phyloP scores from a whole-genome alignment of 1,140 invertebrate genomes.

The Drosophila orena region DNA sequence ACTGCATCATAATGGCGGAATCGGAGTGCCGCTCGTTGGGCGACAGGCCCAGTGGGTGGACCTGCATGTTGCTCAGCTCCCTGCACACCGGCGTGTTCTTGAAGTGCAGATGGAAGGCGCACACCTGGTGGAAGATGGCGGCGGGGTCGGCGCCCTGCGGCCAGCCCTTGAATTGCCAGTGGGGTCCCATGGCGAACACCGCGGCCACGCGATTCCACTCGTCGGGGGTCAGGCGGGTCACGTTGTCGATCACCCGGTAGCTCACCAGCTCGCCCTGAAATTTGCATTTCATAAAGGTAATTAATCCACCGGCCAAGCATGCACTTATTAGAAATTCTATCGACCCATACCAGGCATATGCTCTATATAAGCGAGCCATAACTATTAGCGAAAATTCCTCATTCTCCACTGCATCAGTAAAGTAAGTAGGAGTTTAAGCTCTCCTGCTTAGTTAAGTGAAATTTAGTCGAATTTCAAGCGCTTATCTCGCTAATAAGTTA shows the following conservation, averaged over 20 bases:
- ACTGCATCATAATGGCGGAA: slow-evolving; percentile 33
- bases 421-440: too few species aligned
- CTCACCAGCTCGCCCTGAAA: slow-evolving; percentile 86
- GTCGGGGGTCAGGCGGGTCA: slow-evolving; percentile 92
- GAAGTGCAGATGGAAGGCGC: slow-evolving; percentile 50
- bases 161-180: slow-evolving; percentile 99
- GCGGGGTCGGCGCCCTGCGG: slow-evolving; percentile 98
- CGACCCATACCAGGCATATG: too few species aligned
- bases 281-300: neutral
- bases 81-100: slow-evolving; percentile 9
- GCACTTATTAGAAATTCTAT: neutral
- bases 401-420: too few species aligned
- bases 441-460: too few species aligned
- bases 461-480: too few species aligned
- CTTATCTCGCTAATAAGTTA: too few species aligned
- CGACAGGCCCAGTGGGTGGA: slow-evolving; percentile 25
- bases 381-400: too few species aligned
- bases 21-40: slow-evolving; percentile 38
- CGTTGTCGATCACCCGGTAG: slow-evolving; percentile 97
- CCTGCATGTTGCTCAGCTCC: slow-evolving; percentile 27
- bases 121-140: slow-evolving; percentile 91
- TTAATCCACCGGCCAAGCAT: neutral
- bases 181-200: slow-evolving; percentile 99
- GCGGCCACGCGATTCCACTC: slow-evolving; percentile 99
- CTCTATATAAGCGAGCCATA: too few species aligned